Evolutionary conservation across 2,888 invertebrate genomes (phyloP).

Genomic region (Myathropa florea): DNA sequence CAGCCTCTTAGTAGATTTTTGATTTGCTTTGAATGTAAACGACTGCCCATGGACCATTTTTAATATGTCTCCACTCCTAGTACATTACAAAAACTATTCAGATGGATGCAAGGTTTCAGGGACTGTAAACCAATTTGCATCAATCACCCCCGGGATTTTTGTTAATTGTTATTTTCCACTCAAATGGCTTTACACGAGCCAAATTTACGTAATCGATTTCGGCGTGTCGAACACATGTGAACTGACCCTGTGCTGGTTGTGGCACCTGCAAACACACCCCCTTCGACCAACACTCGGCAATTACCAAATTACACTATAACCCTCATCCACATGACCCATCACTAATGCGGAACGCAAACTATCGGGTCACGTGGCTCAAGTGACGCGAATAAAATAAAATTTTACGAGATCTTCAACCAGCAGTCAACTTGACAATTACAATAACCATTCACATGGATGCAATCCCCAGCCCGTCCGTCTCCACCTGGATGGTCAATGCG

Average conservation of each 20-base stretch:
- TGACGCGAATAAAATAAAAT: conserved; percentile 31
- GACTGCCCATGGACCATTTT: too few relatives aligned
- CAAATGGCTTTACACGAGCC: background rate
- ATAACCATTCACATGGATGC: background rate
- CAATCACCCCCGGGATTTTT: background rate
- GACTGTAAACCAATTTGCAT: background rate
- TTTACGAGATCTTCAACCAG: background rate
- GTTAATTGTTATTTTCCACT: background rate
- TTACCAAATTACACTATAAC: conserved; percentile 38
- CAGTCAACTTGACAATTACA: background rate
- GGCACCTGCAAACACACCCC: background rate
- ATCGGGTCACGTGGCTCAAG: conserved; percentile 28
- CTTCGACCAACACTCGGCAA: background rate
- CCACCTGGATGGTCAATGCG: conserved; percentile 14
- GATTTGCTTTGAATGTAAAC: too few relatives aligned
- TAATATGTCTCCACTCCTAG: too few relatives aligned
- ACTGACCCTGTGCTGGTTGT: background rate
- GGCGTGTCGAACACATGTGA: background rate
- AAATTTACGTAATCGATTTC: background rate
- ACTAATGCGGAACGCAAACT: conserved; percentile 18
- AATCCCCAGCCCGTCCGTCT: background rate
- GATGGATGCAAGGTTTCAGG: background rate
- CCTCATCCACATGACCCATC: conserved; percentile 1
- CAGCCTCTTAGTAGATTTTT: too few relatives aligned
- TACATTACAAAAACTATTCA: background rate